Base-by-base conservation (phyloP, 2,113 vertebrate genomes). In the Hyaena hyaena region DNA sequence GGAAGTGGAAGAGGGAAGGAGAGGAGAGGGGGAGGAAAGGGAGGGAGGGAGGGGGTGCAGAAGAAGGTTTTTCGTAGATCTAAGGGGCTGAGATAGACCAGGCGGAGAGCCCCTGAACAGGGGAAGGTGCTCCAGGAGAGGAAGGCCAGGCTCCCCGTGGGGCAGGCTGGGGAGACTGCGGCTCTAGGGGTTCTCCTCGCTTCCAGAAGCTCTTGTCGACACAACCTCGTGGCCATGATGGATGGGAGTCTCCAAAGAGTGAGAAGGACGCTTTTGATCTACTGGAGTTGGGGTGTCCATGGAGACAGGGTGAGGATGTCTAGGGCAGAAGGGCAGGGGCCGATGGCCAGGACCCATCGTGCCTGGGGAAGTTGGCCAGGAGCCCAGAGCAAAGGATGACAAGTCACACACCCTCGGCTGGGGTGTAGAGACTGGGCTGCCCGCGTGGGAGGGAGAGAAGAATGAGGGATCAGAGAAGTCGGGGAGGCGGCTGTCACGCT, bases 51-150 rank as follows among this genome's bases (percentile, higher is more conserved):
- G 90, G 88, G 81, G 35, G 9, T n/a, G 39, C 76, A 63, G 55
- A 31, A 65, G 17, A 74, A 88, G 88, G 81, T 96, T 81, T 81
- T 63, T 2, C 35, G 31, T 50, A 88, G 93, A 93, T 31, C 19
- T 21, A 58, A 48, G 11, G 6, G 19, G 26, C 19, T 90, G 39
- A 80, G 66, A 66, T n/a, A 53, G 26, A n/a, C 2, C 4, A 24
- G 14, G 15, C 15, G 11, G 2, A 6, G 11, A 1, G 4, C 48
- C 19, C n/a, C 23, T 0, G 15, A 50, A 21, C 10, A 90, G 33
- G 90, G 91, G 43, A n/a, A 2, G 4, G 10, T 24, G 2, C 3
- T 11, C 2, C 17, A 1, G 21, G 23, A 1, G 21, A 74, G 39
- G 3, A 33, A n/a, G 7, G 2, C 26, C 26, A 28, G 26, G 26